A percentile compares a stretch with the other conserved stretches of the same genome.
These are phyloP conservation scores for Rhynchophorus ferrugineus DNA, from an alignment of 1,140 invertebrate species.

Conservation along the genomic window DNA sequence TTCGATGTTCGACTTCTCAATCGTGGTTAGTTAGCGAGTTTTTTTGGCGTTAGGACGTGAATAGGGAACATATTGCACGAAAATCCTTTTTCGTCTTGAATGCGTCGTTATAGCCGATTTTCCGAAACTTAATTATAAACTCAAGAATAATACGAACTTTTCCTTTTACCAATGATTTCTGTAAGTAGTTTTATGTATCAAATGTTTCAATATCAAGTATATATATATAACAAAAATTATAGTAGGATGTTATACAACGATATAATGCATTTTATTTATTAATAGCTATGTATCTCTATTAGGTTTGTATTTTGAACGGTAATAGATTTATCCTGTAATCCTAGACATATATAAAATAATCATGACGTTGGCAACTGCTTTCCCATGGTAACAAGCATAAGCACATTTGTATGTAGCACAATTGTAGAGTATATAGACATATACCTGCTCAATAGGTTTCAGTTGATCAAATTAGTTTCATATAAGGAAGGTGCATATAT, in stretches of 20 bases:
- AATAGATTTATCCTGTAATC: not conserved
- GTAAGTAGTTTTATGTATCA: too few species aligned
- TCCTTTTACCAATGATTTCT: too few species aligned
- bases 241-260: too few species aligned
- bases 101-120: not conserved
- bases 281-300: not conserved
- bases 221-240: too few species aligned
- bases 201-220: too few species aligned
- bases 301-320: not conserved
- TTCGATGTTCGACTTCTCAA: slow-evolving; percentile 3
- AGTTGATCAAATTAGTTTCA: not conserved
- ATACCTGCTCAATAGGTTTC: not conserved
- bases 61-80: not conserved
- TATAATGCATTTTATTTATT: not conserved
- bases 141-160: too few species aligned
- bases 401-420: not conserved
- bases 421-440: not conserved
- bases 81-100: not conserved
- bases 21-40: slow-evolving; percentile 2
- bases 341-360: not conserved
- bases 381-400: not conserved
- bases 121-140: not conserved
- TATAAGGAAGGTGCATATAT: not conserved
- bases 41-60: not conserved
- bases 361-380: not conserved